Evolutionary conservation across 2,113 vertebrate species (phyloP).

Genomic region (Bombycilla garrulus): DNA sequence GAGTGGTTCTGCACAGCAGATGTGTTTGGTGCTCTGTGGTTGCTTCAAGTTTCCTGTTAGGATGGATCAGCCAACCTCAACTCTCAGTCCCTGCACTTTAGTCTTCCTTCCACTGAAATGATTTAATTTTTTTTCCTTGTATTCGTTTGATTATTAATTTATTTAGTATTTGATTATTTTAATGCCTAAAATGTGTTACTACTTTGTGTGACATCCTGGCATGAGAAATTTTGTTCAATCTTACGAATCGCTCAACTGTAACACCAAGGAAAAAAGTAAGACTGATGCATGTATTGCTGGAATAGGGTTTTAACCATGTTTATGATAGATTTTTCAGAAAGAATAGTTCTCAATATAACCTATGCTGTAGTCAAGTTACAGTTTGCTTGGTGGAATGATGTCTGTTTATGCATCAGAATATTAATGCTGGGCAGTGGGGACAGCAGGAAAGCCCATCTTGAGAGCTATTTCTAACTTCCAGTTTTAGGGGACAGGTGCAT

Average conservation of each 20-base stretch:
- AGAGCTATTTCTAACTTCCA: not conserved
- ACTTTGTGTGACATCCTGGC: not conserved
- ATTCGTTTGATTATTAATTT: not conserved
- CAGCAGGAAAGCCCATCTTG: not conserved
- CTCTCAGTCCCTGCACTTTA: not conserved
- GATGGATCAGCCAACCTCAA: not conserved
- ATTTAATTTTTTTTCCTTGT: not conserved
- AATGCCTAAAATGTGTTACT: not conserved
- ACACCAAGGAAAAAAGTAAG: not conserved
- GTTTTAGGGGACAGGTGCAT: not conserved
- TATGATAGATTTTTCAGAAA: not conserved
- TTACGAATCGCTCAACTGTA: not conserved
- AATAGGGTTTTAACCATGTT: not conserved
- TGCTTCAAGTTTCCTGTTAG: not conserved
- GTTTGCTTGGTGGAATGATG: not conserved
- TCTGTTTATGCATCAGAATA: not conserved
- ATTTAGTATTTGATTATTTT: not conserved
- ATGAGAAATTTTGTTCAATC: not conserved
- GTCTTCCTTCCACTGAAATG: not conserved
- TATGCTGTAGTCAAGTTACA: not conserved
- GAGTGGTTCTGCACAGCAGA: not conserved
- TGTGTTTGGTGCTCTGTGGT: not conserved
- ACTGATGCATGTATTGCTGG: not conserved
- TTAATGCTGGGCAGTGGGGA: not conserved
- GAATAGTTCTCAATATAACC: not conserved